Conservation (phyloP, 1,140 invertebrate genomes). For the Aplysia californica region DNA sequence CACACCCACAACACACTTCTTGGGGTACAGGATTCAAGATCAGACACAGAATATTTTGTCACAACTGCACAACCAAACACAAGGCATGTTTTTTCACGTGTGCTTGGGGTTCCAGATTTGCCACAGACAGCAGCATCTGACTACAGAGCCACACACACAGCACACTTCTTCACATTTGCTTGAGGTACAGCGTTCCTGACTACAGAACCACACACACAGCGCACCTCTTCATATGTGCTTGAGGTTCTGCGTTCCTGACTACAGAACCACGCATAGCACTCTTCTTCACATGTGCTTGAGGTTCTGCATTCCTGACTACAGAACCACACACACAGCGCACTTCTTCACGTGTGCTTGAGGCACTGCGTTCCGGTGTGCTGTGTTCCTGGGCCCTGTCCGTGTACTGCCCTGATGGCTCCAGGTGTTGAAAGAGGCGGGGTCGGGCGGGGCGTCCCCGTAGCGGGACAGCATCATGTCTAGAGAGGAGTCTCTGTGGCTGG, state of each 20-base stretch:
- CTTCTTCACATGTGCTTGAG: no score
- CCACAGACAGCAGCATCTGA: no score
- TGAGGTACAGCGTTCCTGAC: no score
- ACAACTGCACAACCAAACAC: conserved; percentile 43
- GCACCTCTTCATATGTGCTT: conserved; percentile 46
- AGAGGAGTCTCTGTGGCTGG: conserved; percentile 21
- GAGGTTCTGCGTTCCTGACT: conserved; percentile 28
- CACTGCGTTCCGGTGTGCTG: conserved; percentile 7
- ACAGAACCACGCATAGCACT: no score
- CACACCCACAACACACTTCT: no score
- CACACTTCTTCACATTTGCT: no score
- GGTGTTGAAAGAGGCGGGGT: no score
- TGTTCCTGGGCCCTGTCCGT: background rate
- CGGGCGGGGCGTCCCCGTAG: background rate
- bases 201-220: conserved; percentile 46
- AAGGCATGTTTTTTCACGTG: conserved; percentile 48
- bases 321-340: conserved; percentile 49
- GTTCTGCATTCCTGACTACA: no score
- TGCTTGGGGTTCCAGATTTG: conserved; percentile 33
- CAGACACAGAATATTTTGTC: no score
- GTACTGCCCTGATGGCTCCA: no score
- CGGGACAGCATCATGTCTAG: conserved; percentile 36
- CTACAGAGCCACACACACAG: no score
- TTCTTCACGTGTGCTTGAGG: conserved; percentile 44
- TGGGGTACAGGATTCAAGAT: no score